Conservation (phyloP, 2,113 vertebrate species). For the Spea multiplicata region DNA sequence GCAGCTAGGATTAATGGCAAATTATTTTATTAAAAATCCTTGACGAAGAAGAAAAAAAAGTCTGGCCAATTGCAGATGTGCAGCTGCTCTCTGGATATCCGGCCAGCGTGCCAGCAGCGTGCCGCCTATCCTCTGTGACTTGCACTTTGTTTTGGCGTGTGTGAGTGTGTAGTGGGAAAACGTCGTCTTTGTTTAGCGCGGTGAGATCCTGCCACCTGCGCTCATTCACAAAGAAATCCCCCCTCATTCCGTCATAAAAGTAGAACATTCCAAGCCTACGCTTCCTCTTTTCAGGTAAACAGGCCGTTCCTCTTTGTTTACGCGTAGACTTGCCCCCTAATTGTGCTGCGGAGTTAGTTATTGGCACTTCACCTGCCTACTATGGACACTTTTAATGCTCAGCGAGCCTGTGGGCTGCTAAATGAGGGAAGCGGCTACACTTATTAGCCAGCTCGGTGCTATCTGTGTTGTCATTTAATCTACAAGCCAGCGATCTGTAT, state of each 20-base stretch:
- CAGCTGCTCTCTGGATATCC: slow-evolving; percentile 1
- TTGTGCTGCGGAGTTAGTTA: no score
- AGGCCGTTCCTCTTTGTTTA: not conserved
- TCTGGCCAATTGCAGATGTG: not conserved
- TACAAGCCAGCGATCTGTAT: no score
- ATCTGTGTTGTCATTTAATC: no score
- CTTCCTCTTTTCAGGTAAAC: slow-evolving; percentile 17
- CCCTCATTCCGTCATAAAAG: slow-evolving; percentile 12
- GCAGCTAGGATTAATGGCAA: no score
- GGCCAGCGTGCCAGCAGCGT: not conserved
- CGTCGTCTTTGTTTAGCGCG: not conserved
- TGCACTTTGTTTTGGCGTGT: slow-evolving; percentile 22
- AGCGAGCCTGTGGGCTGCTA: no score
- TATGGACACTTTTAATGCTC: no score
- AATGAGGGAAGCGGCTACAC: no score
- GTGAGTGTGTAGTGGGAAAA: not conserved
- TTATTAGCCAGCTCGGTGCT: no score
- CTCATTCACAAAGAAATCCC: slow-evolving; percentile 8
- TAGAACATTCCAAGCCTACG: not conserved
- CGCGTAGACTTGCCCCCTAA: no score
- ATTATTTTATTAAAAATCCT: no score
- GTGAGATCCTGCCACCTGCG: slow-evolving; percentile 37
- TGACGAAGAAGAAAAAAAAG: no score
- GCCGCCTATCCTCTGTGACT: not conserved
- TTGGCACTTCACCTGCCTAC: no score